Base-by-base conservation (phyloP, 2,888 invertebrate genomes). In the Spialia ferax region DNA sequence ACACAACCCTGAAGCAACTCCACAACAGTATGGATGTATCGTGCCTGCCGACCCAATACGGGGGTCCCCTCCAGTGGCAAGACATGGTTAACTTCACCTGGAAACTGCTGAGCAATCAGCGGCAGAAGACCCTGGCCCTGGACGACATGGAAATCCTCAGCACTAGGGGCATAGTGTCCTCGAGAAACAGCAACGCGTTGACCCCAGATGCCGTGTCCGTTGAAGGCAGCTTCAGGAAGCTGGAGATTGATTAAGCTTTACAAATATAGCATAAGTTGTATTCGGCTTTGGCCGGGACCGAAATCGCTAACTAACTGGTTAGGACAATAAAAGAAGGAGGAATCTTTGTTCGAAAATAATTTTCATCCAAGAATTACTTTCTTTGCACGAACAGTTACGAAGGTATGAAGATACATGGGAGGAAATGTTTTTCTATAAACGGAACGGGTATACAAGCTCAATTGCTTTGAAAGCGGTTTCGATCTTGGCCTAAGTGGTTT, bases 51-150 rank as follows among this genome's bases (percentile, higher is more conserved):
- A 91, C 94, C 26, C 95, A 95, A 75, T 95, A 96, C 80, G 97
- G 97, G 0, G 97, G 97, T 1, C 87, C 91, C 4, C 95, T 97
- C 76, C 95, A 96, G 8, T 89, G 95, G 81, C 91, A 95, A 26
- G 96, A 96, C 71, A 97, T 97, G 97, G 94, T 97, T 13, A 93
- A 94, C 59, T 89, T 94, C 75, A 97, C 96, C 90, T 95, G 95
- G 75, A 88, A 94, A 42, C 95, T 97, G 74, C 79, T 97, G 35
- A 83, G 88, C 5, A 89, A 92, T 3, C 96, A 96, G 74, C 89
- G 96, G 59, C 94, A 95, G 22, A 85, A 92, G 15, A 78, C 97
- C 1, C 76, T 96, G 1, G 93, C 94, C 0, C 87, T 96, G 54
- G 96, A 96, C 74, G 82, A 93, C 8, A 96, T 97, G 95, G 93